A percentile compares a stretch with the other conserved stretches of the same genome.
phyloP scores from a whole-genome alignment of 2,888 invertebrate genomes.

The Apamea epomidion region DNA sequence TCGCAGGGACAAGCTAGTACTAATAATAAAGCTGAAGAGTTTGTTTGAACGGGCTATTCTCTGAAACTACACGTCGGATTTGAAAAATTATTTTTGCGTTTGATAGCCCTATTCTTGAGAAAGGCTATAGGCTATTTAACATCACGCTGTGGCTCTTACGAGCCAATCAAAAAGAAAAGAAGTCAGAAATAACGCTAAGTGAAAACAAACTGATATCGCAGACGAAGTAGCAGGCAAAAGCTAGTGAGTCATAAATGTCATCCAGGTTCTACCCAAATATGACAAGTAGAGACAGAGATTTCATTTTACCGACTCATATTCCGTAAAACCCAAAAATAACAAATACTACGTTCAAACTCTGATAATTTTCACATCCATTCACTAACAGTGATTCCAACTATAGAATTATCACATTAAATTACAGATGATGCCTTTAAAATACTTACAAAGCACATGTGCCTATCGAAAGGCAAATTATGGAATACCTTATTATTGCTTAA shows the following conservation, averaged over 20 bases:
- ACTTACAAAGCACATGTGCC: constrained; percentile 38
- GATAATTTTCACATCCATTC: background rate
- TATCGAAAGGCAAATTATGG: constrained; percentile 54
- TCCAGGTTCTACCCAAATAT: too few relatives aligned
- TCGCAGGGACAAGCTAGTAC: too few relatives aligned
- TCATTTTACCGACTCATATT: background rate
- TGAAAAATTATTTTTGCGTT: background rate
- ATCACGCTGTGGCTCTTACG: too few relatives aligned
- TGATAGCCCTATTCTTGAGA: too few relatives aligned
- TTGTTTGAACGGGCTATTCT: too few relatives aligned
- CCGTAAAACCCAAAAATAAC: background rate
- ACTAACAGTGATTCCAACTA: background rate
- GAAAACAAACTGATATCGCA: too few relatives aligned
- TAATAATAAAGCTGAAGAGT: too few relatives aligned
- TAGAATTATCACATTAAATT: constrained; percentile 30
- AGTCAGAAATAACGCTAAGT: too few relatives aligned
- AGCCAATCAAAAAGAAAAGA: too few relatives aligned
- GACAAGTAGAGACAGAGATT: background rate
- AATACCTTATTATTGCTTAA: constrained; percentile 49
- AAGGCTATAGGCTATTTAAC: too few relatives aligned
- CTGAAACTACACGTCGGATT: background rate
- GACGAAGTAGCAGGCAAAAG: too few relatives aligned
- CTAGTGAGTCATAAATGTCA: too few relatives aligned
- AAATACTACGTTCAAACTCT: background rate
- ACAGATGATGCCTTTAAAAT: constrained; percentile 24